Evolutionary conservation across 2,888 invertebrate genomes (phyloP).

Genomic region (Penaeus monodon): DNA sequence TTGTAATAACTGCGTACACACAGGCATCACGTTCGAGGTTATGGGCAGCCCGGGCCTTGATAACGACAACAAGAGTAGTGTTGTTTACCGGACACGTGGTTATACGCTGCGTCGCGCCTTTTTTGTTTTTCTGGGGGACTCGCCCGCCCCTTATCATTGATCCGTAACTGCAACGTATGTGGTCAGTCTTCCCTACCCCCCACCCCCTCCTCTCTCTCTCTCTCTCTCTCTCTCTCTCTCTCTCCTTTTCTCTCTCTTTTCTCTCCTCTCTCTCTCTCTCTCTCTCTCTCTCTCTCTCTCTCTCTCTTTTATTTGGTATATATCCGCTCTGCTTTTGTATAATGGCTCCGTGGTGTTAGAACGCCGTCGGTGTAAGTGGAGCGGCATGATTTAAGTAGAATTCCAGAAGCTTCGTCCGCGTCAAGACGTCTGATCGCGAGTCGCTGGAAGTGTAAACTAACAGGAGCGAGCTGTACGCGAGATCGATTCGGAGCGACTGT

Average conservation of each 20-base stretch:
- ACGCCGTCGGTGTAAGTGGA: too few species aligned
- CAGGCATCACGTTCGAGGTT: background rate
- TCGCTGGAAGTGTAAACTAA: too few species aligned
- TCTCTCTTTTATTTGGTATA: background rate
- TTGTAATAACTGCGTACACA: slow-evolving; percentile 2
- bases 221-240: background rate
- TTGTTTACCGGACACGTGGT: slow-evolving; percentile 24
- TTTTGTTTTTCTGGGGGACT: background rate
- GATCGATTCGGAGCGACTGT: too few species aligned
- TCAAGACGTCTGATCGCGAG: too few species aligned
- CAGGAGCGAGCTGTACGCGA: too few species aligned
- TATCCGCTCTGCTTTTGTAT: background rate
- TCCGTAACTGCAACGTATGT: background rate
- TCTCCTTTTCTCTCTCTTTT: background rate
- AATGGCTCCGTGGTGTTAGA: too few species aligned
- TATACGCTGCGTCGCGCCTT: background rate
- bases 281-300: too few species aligned
- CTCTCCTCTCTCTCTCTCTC: background rate
- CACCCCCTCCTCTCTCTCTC: background rate
- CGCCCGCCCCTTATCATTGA: too few species aligned
- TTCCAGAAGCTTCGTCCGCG: too few species aligned
- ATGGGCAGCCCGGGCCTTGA: slow-evolving; percentile 5
- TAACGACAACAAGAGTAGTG: slow-evolving; percentile 15
- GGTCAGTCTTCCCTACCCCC: background rate
- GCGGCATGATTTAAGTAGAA: too few species aligned